Evolutionary conservation across 2,888 invertebrate species (phyloP), one percentile per base, ranked within the genome.

Genomic region (Halocaridina rubra): DNA sequence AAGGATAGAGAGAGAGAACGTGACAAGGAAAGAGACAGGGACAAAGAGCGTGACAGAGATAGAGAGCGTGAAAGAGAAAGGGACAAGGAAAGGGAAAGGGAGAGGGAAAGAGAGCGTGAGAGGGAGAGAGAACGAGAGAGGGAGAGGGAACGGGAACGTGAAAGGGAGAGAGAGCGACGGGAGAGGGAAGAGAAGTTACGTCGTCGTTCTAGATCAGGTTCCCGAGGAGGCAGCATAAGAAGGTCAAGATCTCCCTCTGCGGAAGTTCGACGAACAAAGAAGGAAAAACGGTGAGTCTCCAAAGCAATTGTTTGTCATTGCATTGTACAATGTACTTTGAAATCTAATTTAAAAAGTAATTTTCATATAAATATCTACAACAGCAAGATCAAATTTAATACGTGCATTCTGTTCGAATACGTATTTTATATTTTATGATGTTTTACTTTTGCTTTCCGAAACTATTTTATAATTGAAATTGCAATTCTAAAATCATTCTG

Each of bases 1-100:
- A 91, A 92, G 81, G 93, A 93, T 64, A 89, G 91, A 59, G 91
- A 92, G 89, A 91, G 91, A 91, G 93, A 91, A 88, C 90, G 92
- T 0, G 93, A 92, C 80, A 89, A 90, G 19, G 92, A 92, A 84
- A 89, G 91, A 10, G 92, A 92, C 64, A 72, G 87, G 46, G 87
- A 87, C 71, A 75, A 80, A 57, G 86, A 86, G 13, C 80, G 86
- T 16, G 88, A 88, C 89, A 71, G 90, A 69, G 90, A 90, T 32
- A 90, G 91, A 67, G 91, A 91, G 82, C 89, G 91, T n/a, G 91
- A 90, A n/a, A 88, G 89, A 53, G 90, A 89, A 80, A 88, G 90
- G 85, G 89, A 89, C 86, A 80, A 89, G 86, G 89, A 89, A 89
- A 89, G 89, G 29, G 92, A 90, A 89, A 93, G 91, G 92, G 93